Evolutionary conservation across 2,888 invertebrate genomes (phyloP).

Genomic region (Nebria brevicollis): DNA sequence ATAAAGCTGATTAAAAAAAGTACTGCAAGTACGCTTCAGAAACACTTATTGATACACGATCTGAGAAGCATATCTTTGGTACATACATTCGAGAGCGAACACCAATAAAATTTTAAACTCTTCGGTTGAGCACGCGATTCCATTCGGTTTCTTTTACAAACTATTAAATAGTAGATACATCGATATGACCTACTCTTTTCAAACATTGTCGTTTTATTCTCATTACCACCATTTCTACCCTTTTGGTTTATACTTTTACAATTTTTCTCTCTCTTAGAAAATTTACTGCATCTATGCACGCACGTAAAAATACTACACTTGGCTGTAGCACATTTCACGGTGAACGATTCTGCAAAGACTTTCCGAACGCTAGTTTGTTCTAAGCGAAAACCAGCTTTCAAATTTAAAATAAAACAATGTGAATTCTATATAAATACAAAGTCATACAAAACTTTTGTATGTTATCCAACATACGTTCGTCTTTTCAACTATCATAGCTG

Average conservation of each 20-base stretch:
- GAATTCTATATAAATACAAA: conserved; percentile 2
- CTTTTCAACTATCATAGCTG: background rate
- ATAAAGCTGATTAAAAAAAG: background rate
- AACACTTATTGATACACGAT: background rate
- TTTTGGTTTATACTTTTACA: background rate
- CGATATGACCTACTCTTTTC: background rate
- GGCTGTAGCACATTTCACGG: conserved; percentile 14
- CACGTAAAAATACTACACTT: background rate
- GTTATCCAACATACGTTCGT: background rate
- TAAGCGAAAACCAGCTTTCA: background rate
- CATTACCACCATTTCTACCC: background rate
- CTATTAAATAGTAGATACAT: background rate
- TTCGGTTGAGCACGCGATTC: background rate
- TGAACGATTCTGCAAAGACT: conserved; percentile 12
- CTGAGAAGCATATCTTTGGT: background rate
- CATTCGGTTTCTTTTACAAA: background rate
- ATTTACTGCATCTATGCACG: background rate
- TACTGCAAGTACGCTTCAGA: background rate
- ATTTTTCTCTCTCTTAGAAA: background rate
- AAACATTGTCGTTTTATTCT: background rate
- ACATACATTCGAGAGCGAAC: background rate
- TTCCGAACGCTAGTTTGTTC: conserved; percentile 5
- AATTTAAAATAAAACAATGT: background rate
- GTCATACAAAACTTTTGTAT: background rate
- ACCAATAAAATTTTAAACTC: background rate